These are phyloP conservation scores for Pterocles gutturalis DNA, from an alignment of 2,113 vertebrate species.

Conservation along the genomic window DNA sequence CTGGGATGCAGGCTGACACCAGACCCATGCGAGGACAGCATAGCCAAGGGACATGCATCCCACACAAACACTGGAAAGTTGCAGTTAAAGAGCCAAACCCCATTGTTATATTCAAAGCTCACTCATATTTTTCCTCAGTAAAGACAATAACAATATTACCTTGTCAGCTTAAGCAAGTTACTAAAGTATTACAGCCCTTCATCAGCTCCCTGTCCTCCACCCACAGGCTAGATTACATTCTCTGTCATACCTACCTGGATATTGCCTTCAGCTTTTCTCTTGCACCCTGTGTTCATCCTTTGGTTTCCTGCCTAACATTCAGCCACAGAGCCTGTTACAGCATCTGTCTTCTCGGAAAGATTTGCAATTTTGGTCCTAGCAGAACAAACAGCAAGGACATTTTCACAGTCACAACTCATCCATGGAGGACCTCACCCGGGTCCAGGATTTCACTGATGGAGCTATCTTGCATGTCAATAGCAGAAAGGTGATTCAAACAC, in stretches of 20 bases:
- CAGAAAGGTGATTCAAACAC: neutral
- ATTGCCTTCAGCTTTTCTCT: neutral
- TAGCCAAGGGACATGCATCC: rapidly evolving
- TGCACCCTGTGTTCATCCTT: neutral
- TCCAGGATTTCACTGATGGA: neutral
- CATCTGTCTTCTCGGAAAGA: neutral
- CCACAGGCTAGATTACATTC: neutral
- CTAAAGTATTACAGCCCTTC: neutral
- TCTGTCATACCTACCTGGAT: neutral
- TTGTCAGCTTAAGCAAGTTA: neutral
- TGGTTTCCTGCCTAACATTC: neutral
- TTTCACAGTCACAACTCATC: rapidly evolving
- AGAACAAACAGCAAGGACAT: neutral
- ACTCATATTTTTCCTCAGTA: neutral
- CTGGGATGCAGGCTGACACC: neutral
- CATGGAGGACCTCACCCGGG: neutral
- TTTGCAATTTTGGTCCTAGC: neutral
- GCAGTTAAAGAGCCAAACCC: neutral
- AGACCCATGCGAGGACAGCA: neutral
- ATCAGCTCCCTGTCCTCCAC: neutral
- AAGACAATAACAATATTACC: neutral
- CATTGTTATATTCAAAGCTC: neutral
- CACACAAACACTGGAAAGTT: neutral
- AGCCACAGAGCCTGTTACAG: neutral
- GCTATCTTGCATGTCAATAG: rapidly evolving